Evolutionary conservation across 2,113 vertebrate genomes (phyloP), one percentile per base, ranked within the genome.

Genomic region (Lipophrys pholis): DNA sequence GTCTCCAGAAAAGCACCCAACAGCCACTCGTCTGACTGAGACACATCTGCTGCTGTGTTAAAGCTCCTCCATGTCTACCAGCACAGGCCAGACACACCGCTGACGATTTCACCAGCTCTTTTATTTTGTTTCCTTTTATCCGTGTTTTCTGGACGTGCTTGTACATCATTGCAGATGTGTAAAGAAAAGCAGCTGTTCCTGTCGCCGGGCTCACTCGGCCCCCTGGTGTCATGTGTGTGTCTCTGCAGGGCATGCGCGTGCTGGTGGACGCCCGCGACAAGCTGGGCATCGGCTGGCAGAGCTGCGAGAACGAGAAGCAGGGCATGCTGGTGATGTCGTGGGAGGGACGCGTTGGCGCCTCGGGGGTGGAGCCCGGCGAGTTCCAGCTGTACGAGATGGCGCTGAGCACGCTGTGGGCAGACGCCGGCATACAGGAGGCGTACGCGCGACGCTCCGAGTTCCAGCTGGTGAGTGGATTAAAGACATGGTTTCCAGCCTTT

Each of bases 311-410:
- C 5, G 97, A 97, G 90, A 99, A 99, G 91, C 97, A 98, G 2
- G 96, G 96, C 6, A 96, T 98, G 96, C 96, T 99, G 89, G 89
- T 99, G 87, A 97, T 99, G 97, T 96, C 97, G 65, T 99, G 97
- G 56, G 96, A 98, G 81, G 97, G 95, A 67, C 95, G 95, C 38
- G 95, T 93, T 0, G 96, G 97, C 8, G 90, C 95, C 84, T 92
- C 95, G 2, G 89, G 87, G 48, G 92, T 99, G 14, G 97, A 99
- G 87, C 97, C 97, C 1, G 90, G 95, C 57, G 95, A 96, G 77
- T 99, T 99, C 81, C 97, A 98, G 92, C 94, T 97, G 8, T 99
- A 99, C 0, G 96, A 96, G 10, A 96, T 95, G 0, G 97, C 97
- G 0, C 93, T 99, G 87, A 89, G 90, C 0, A 94, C 95, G 0